Conservation (phyloP, 2,797 vertebrate species). For the Ceryle rudis region DNA sequence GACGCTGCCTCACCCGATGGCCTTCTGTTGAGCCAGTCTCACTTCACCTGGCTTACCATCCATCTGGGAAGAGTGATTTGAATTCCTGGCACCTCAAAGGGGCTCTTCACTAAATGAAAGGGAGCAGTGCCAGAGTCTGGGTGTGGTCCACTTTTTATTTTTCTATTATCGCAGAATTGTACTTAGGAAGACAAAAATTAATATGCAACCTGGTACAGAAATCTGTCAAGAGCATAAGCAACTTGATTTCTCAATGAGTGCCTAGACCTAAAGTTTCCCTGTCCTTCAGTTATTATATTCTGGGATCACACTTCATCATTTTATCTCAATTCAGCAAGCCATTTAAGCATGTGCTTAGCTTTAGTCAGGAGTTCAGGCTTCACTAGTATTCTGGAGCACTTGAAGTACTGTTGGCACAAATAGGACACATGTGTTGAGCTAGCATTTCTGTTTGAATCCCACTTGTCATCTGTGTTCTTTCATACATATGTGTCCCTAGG, state of each 20-base stretch:
- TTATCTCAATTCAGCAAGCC: not conserved
- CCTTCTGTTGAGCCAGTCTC: not conserved
- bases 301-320: not conserved
- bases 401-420: not conserved
- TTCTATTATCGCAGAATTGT: not conserved
- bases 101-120: not conserved
- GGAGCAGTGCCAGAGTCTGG: not conserved
- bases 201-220: not conserved
- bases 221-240: not conserved
- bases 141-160: not conserved
- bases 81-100: not conserved
- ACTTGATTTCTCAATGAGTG: not conserved
- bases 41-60: not conserved
- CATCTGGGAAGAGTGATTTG: not conserved
- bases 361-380: not conserved
- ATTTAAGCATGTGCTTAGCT: not conserved
- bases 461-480: not conserved
- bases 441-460: not conserved
- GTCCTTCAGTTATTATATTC: not conserved
- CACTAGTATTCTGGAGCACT: not conserved
- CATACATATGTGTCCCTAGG: not conserved
- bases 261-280: not conserved
- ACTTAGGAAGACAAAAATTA: not conserved
- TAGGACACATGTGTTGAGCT: not conserved
- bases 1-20: not conserved